Evolutionary conservation across 2,888 invertebrate genomes (phyloP), one percentile per base, ranked within the genome.

Genomic region (Nasonovia ribisnigri): DNA sequence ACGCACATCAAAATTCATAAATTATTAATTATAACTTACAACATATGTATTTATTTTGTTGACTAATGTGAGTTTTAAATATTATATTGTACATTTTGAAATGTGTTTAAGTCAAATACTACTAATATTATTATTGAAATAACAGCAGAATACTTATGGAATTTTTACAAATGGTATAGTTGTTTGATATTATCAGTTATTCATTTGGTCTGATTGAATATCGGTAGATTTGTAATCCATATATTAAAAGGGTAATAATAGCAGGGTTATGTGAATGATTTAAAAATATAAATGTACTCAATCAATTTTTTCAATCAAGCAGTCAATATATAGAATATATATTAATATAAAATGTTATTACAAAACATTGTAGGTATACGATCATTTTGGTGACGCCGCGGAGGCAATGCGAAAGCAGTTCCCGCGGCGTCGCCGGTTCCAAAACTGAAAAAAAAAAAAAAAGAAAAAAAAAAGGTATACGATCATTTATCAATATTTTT

Each of bases 401-500:
- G n/a, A n/a, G n/a, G n/a, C n/a, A n/a, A n/a, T n/a, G n/a, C n/a
- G n/a, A n/a, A n/a, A n/a, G n/a, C n/a, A n/a, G n/a, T n/a, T n/a
- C n/a, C n/a, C n/a, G n/a, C n/a, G n/a, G n/a, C n/a, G n/a, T n/a
- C n/a, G n/a, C n/a, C n/a, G n/a, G n/a, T n/a, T n/a, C n/a, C n/a
- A n/a, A n/a, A n/a, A n/a, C n/a, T n/a, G n/a, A n/a, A n/a, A n/a
- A n/a, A n/a, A n/a, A n/a, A n/a, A n/a, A n/a, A n/a, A n/a, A n/a
- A n/a, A n/a, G n/a, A n/a, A n/a, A n/a, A n/a, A n/a, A n/a, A n/a
- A n/a, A n/a, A 46, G 46, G 46, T n/a, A 11, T n/a, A 11, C n/a
- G 5, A 77, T 20, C 36, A 48, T 90, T 48, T 77, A 77, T 90
- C 46, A 60, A 90, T n/a, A 67, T 46, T 60, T 90, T 67, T 90